Base-by-base conservation (phyloP, 2,113 vertebrate species). In the Oostethus manadensis region DNA sequence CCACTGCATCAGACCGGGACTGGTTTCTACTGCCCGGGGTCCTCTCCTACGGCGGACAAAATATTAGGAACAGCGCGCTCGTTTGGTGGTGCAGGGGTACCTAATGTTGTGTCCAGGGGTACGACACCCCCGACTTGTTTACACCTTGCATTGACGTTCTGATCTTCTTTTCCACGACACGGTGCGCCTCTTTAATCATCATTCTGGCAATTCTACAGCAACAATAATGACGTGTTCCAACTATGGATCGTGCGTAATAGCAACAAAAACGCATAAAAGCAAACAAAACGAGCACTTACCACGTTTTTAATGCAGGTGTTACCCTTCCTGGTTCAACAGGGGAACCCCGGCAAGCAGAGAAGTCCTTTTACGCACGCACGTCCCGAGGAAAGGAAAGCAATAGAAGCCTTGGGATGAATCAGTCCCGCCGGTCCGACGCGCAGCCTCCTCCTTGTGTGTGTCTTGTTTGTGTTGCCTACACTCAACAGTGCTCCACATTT, bases 261-360 rank as follows among this genome's bases (percentile, higher is more conserved):
- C n/a, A 9, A 40, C 16, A n/a, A 2, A 55, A 51, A 17, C 22
- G 11, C 22, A n/a, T 38, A 8, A 20, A 7, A 40, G 20, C 13
- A 14, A 55, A 42, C 21, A 55, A 21, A 55, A 14, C 14, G n/a
- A 35, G 3, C 35, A 55, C 53, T 55, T 35, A 55, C 53, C 53
- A 20, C 21, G 33, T 20, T 55, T 40, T 55, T 6, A n/a, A 18
- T 29, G 2, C 8, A 33, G 29, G 7, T 33, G 29, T 33, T 33
- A 33, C 29, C 26, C 51, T 53, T 33, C 23, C 23, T 18, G 17
- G 26, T 18, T 35, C 53, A 40, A 55, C 40, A 33, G 20, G 35
- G 53, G 35, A 55, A 55, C 20, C 51, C 53, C 7, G n/a, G 51
- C 16, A 38, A 55, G 51, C 29, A 6, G 33, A 55, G 33, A 38